Percentiles rank a stretch among this genome's conserved stretches.
These are phyloP conservation scores for Pachypanchax playfairii DNA, from an alignment of 2,113 vertebrate species.

Conservation along the genomic window DNA sequence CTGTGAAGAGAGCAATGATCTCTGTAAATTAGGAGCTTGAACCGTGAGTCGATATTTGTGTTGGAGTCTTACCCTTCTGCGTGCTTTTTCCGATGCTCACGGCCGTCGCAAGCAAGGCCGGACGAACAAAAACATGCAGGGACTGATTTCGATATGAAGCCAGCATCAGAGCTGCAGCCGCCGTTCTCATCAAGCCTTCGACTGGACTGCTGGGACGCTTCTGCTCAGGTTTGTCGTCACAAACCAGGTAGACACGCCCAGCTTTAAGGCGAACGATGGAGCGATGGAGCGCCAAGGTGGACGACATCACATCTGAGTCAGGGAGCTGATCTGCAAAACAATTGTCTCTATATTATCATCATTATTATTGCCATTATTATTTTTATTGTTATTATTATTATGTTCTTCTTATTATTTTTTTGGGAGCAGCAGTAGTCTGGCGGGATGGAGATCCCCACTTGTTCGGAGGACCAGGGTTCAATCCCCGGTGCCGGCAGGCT, in stretches of 20 bases:
- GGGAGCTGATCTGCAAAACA: conserved; percentile 77
- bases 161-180: conserved; percentile 83
- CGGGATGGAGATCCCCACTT: too few species aligned
- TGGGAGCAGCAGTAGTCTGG: too few species aligned
- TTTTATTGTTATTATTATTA: not conserved
- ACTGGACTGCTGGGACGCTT: conserved; percentile 56
- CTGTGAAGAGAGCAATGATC: conserved; percentile 79
- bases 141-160: conserved; percentile 91
- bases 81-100: conserved; percentile 75
- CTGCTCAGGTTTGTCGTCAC: conserved; percentile 58
- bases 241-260: conserved; percentile 79
- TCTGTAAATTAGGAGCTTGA: too few species aligned
- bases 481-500: too few species aligned
- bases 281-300: conserved; percentile 80
- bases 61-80: conserved; percentile 80
- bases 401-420: too few species aligned
- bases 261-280: conserved; percentile 73
- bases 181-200: conserved; percentile 73
- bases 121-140: conserved; percentile 87
- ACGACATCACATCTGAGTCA: conserved; percentile 81
- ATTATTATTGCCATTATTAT: too few species aligned
- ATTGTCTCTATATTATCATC: accelerated
- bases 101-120: conserved; percentile 84
- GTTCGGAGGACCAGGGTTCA: too few species aligned
- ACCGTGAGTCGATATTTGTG: too few species aligned